Percentiles rank a stretch among this genome's conserved stretches.
Evolutionary conservation across 2,888 invertebrate genomes (phyloP).

Genomic region (Hydraecia micacea): DNA sequence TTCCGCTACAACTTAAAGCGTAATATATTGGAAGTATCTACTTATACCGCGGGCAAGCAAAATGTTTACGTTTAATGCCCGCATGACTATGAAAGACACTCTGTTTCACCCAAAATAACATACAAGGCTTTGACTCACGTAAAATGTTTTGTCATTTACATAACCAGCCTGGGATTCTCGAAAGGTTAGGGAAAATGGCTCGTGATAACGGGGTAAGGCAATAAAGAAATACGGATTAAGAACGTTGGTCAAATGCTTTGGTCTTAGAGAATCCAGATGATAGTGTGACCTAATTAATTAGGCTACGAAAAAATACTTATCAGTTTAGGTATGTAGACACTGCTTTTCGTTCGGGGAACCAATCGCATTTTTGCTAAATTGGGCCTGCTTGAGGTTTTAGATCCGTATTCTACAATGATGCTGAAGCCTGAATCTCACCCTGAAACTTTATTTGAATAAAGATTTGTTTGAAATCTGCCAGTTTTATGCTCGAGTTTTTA

Average conservation of each 20-base stretch:
- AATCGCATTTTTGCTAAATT: neutral
- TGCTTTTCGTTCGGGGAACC: neutral
- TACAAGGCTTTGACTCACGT: constrained; percentile 49
- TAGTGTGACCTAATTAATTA: constrained; percentile 1
- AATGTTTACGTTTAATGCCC: constrained; percentile 61
- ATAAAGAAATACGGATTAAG: constrained; percentile 26
- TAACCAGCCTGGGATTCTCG: constrained; percentile 39
- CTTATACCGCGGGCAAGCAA: constrained; percentile 45
- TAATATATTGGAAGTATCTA: constrained; percentile 59
- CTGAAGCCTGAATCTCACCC: neutral
- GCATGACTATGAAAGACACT: constrained; percentile 62
- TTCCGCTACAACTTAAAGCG: constrained; percentile 54
- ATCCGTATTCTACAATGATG: neutral
- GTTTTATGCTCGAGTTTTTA: neutral
- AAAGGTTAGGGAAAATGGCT: constrained; percentile 30
- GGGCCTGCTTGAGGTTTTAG: too few relatives aligned
- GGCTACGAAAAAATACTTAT: neutral
- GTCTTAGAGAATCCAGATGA: neutral
- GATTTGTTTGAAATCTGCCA: too few relatives aligned
- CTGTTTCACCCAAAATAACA: constrained; percentile 51
- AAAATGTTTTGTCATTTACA: constrained; percentile 51
- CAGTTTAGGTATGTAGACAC: neutral
- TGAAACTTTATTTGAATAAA: neutral
- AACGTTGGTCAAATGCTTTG: constrained; percentile 5
- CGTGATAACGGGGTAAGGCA: constrained; percentile 31